Evolutionary conservation across 2,797 vertebrate genomes (phyloP).

Genomic region (Eospalax fontanierii): DNA sequence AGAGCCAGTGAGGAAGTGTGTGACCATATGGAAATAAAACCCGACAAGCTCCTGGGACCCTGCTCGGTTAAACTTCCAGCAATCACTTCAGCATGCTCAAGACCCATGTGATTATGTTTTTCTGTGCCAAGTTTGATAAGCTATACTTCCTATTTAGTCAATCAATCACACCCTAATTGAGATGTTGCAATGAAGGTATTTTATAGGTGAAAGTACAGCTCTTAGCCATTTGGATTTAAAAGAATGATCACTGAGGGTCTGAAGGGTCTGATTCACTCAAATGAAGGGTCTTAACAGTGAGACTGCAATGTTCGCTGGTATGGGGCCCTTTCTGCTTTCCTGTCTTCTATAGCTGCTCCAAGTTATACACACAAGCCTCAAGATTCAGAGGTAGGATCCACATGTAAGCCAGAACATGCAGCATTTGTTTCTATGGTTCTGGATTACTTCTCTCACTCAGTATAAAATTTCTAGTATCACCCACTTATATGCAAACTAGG

Average conservation of each 20-base stretch:
- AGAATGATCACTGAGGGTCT: not conserved
- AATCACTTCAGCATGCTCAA: too few species aligned
- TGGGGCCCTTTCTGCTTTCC: not conserved
- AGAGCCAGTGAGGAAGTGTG: too few species aligned
- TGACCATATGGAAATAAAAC: too few species aligned
- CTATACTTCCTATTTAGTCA: not conserved
- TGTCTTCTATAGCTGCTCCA: not conserved
- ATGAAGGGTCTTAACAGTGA: not conserved
- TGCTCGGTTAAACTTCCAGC: too few species aligned
- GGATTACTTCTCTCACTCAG: not conserved
- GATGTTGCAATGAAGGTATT: not conserved
- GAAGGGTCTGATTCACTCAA: not conserved
- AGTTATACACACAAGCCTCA: not conserved
- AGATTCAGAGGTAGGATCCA: not conserved
- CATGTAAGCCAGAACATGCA: not conserved
- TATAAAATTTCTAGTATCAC: not conserved
- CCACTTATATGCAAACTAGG: not conserved
- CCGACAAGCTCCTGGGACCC: too few species aligned
- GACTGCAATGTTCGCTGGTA: too few species aligned
- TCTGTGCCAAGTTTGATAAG: not conserved
- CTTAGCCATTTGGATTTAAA: not conserved
- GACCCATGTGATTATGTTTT: not conserved
- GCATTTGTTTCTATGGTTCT: not conserved
- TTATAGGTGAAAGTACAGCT: constrained; percentile 1
- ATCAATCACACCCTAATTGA: not conserved